Evolutionary conservation across 2,888 invertebrate genomes (phyloP), one percentile per base, ranked within the genome.

Genomic region (Epicampocera succincta): DNA sequence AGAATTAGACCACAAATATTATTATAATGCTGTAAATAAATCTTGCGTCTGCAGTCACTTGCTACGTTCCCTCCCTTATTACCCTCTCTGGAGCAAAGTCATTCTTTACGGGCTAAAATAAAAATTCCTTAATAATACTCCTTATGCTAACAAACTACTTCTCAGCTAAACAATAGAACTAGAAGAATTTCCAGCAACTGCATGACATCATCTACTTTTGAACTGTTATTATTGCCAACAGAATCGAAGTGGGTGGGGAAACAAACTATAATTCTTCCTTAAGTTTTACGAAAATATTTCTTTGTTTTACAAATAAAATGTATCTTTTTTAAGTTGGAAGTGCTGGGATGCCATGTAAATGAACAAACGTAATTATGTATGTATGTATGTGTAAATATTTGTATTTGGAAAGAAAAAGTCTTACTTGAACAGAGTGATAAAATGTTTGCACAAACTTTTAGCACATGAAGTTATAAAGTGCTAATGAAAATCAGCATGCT

Each of bases 161-260:
- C 12, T 33, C 15, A 56, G 38, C 38, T 56, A 56, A 56, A 33
- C 17, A 33, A 58, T 40, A 19, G n/a, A 42, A 60, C 42, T 29
- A 29, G 33, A 42, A 17, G 9, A 29, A 48, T 33, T 60, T 21
- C n/a, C 58, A 46, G 25, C 48, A 46, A 56, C 8, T 54, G 21
- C 33, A 48, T 74, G 56, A 74, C 65, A 74, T 74, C 74, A 65
- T 74, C 56, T 48, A 48, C 25, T 44, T 54, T 74, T 25, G 40
- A 74, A 65, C 65, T 46, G 48, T 25, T 19, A 44, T 25, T 29
- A 44, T 38, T 61, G 40, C 2, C 48, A 50, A 50, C 42, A 25
- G 42, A 13, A 25, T 15, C 21, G 15, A 54, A 60, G 71, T 73
- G 63, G 73, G 63, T 73, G 54, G 44, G 9, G 29, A n/a, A n/a